Conservation (phyloP, 1,140 invertebrate genomes). For the Armadillidium nasatum region DNA sequence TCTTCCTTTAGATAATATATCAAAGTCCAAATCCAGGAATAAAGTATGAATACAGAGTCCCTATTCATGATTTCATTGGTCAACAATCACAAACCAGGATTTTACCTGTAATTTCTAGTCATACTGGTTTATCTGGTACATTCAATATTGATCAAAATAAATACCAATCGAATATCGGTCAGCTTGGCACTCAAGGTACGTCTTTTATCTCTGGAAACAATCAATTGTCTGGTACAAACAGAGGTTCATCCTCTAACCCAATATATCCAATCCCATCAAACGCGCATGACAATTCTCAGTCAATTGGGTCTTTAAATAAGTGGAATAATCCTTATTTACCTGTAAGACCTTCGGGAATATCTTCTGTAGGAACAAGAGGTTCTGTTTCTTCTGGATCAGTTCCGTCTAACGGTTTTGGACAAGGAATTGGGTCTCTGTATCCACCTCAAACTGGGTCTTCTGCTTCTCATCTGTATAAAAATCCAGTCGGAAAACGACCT, state of each 20-base stretch:
- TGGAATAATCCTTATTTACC: constrained; percentile 18
- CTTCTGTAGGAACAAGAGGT: not conserved
- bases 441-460: not conserved
- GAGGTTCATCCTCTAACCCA: not conserved
- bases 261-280: not conserved
- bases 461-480: not conserved
- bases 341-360: constrained; percentile 9
- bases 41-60: constrained; percentile 70
- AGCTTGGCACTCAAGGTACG: not conserved
- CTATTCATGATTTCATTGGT: constrained; percentile 29
- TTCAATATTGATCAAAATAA: not conserved
- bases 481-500: not conserved
- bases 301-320: not conserved
- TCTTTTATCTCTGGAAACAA: not conserved
- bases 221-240: not conserved
- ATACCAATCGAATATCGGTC: not conserved
- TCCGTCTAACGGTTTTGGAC: not conserved
- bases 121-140: not conserved
- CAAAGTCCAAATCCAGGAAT: constrained; percentile 75
- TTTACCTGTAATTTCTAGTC: not conserved
- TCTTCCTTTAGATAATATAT: constrained; percentile 62
- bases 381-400: not conserved
- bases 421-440: not conserved
- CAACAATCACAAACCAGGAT: constrained; percentile 1
- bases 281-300: not conserved